These are phyloP conservation scores for Metacarcinus magister DNA, from an alignment of 2,888 invertebrate genomes.

Conservation along the genomic window DNA sequence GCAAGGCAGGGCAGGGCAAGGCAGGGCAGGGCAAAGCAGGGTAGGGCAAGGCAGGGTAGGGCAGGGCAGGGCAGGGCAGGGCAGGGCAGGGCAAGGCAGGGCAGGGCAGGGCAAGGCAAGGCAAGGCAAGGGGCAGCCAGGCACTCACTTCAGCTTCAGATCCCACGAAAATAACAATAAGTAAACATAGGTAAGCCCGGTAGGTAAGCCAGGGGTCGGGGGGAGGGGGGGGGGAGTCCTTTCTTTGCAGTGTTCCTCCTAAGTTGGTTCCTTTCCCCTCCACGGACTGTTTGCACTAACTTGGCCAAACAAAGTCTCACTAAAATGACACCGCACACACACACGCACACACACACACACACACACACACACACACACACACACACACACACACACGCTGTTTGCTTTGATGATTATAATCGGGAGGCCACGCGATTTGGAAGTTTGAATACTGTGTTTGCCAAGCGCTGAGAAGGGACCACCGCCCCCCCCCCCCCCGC, in stretches of 20 bases:
- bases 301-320: conserved; percentile 3
- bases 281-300: background rate
- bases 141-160: background rate
- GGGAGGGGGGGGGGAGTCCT: too few species aligned
- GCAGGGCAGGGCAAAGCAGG: background rate
- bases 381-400: too few species aligned
- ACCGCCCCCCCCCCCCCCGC: background rate
- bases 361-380: too few species aligned
- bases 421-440: background rate
- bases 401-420: conserved; percentile 4
- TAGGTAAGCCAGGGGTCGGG: background rate
- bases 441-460: background rate
- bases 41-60: background rate
- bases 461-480: background rate
- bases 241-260: background rate
- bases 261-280: background rate
- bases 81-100: background rate
- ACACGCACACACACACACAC: too few species aligned
- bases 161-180: background rate
- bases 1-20: background rate
- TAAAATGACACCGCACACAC: conserved; percentile 13
- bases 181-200: background rate
- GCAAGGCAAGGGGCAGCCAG: background rate
- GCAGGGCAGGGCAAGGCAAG: background rate
- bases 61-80: background rate